Evolutionary conservation across 2,888 invertebrate genomes (phyloP).

Genomic region (Adelognathus sp.): DNA sequence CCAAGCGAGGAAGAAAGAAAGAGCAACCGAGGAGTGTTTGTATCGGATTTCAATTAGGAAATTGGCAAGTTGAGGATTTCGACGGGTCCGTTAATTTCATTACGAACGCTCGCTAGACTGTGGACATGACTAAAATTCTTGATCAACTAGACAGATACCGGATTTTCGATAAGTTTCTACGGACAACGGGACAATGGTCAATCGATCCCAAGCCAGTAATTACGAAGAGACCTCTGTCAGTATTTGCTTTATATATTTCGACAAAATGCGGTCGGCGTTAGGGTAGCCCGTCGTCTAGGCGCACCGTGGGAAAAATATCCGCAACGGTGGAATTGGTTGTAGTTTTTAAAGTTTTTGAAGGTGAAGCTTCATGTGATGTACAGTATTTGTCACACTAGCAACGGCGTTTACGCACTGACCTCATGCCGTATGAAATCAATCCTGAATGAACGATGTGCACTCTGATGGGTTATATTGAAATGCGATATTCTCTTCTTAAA

Average conservation of each 20-base stretch:
- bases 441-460: no score
- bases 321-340: no score
- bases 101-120: constrained; percentile 12
- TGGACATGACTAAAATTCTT: constrained; percentile 55
- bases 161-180: constrained; percentile 18
- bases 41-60: constrained; percentile 39
- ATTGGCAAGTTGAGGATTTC: constrained; percentile 22
- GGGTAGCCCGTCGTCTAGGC: no score
- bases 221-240: constrained; percentile 39
- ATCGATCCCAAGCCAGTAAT: constrained; percentile 54
- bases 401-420: no score
- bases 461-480: no score
- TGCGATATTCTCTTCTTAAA: no score
- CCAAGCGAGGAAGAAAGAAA: neutral
- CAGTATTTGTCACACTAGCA: no score
- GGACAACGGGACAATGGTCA: neutral
- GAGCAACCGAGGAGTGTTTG: neutral
- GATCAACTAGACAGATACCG: neutral
- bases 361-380: no score
- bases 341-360: no score
- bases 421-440: no score
- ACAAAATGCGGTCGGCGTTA: constrained; percentile 3
- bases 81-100: constrained; percentile 37
- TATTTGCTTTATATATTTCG: constrained; percentile 52
- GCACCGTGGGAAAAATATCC: no score